A percentile compares a stretch with the other conserved stretches of the same genome.
Conservation (phyloP, 2,888 invertebrate species). For the Endomychus coccineus region DNA sequence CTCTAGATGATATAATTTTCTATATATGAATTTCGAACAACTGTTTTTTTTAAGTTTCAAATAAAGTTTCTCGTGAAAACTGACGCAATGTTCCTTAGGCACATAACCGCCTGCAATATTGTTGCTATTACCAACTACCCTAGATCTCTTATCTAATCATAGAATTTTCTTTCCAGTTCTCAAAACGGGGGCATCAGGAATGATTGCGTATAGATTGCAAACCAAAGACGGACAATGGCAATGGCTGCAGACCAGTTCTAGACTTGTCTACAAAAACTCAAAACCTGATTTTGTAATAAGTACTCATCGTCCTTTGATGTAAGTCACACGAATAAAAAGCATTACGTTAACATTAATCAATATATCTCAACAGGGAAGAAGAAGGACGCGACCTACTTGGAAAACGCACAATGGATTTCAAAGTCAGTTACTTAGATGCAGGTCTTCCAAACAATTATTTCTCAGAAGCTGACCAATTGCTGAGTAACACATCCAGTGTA, state of each 20-base stretch:
- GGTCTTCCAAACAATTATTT: slow-evolving; percentile 87
- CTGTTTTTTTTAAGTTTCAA: too few relatives aligned
- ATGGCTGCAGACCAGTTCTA: slow-evolving; percentile 95
- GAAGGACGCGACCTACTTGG: slow-evolving; percentile 95
- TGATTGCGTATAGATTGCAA: slow-evolving; percentile 97
- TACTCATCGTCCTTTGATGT: slow-evolving; percentile 98
- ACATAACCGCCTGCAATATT: too few relatives aligned
- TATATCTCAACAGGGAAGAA: slow-evolving; percentile 68
- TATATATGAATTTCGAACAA: too few relatives aligned
- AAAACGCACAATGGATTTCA: slow-evolving; percentile 98
- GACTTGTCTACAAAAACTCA: slow-evolving; percentile 97
- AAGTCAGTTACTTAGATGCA: slow-evolving; percentile 94
- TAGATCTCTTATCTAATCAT: too few relatives aligned
- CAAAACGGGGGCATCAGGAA: slow-evolving; percentile 97
- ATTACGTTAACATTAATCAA: too few relatives aligned
- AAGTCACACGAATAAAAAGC: too few relatives aligned
- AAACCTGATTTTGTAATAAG: slow-evolving; percentile 99
- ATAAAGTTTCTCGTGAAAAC: too few relatives aligned
- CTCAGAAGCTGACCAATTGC: slow-evolving; percentile 74
- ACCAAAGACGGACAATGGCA: slow-evolving; percentile 93
- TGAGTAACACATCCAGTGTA: slow-evolving; percentile 52
- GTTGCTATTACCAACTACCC: too few relatives aligned
- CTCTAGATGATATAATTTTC: too few relatives aligned
- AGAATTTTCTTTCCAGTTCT: slow-evolving; percentile 79
- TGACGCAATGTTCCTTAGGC: too few relatives aligned